These are phyloP conservation scores for Copidosoma aretas DNA, from an alignment of 2,888 invertebrate genomes.

Conservation along the genomic window DNA sequence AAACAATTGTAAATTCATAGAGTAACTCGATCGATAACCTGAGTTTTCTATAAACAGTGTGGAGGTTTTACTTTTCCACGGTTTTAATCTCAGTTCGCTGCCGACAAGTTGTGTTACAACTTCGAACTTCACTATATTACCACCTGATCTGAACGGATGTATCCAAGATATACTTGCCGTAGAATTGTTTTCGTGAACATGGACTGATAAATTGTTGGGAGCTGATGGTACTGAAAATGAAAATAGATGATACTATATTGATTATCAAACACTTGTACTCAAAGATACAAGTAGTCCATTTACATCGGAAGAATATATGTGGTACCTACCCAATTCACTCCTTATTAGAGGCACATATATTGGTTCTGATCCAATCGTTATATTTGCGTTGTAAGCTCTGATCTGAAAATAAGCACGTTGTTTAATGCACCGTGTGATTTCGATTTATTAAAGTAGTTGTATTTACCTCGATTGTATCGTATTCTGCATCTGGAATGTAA, in stretches of 20 bases:
- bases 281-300: too few relatives aligned
- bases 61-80: neutral
- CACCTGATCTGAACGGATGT: slow-evolving; percentile 45
- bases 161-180: slow-evolving; percentile 42
- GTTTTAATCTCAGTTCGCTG: slow-evolving; percentile 7
- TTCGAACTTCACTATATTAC: slow-evolving; percentile 37
- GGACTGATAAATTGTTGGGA: slow-evolving; percentile 28
- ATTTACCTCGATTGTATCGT: slow-evolving; percentile 21
- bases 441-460: neutral
- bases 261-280: too few relatives aligned
- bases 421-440: neutral
- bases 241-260: too few relatives aligned
- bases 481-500: neutral
- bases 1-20: slow-evolving; percentile 33
- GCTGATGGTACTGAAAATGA: slow-evolving; percentile 28
- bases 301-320: neutral
- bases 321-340: slow-evolving; percentile 19
- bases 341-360: neutral
- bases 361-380: slow-evolving; percentile 25
- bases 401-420: slow-evolving; percentile 41
- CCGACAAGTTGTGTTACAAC: slow-evolving; percentile 20
- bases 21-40: slow-evolving; percentile 39
- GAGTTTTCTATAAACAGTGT: neutral
- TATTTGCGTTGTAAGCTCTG: slow-evolving; percentile 42
- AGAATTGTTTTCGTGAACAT: slow-evolving; percentile 12